Conservation (phyloP, 2,797 vertebrate species). For the Poecilia wingei region DNA sequence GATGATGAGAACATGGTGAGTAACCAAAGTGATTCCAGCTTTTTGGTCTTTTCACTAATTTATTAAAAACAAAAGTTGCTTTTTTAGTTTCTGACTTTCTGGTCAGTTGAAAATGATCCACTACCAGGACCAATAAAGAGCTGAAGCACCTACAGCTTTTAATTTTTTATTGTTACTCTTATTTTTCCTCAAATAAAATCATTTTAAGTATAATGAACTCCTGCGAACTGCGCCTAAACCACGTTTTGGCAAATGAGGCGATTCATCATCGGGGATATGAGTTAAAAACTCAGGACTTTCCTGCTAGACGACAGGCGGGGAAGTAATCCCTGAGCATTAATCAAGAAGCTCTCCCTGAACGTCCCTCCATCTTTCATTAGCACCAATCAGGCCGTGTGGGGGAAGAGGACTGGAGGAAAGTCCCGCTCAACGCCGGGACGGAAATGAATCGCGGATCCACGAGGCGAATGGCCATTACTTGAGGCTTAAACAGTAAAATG, state of each 20-base stretch:
- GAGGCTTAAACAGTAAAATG: slow-evolving; percentile 1
- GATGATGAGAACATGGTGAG: background rate
- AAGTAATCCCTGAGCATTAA: background rate
- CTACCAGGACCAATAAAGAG: background rate
- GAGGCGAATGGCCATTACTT: slow-evolving; percentile 1
- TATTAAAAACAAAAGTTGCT: background rate
- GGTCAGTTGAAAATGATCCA: background rate
- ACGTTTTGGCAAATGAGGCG: background rate
- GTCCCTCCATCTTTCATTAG: background rate
- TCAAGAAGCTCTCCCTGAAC: background rate
- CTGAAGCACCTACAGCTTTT: background rate
- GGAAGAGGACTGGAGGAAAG: background rate
- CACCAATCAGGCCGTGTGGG: background rate
- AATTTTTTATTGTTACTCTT: background rate
- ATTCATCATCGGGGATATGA: background rate
- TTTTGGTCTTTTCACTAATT: background rate
- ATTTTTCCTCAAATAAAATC: background rate
- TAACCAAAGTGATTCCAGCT: background rate
- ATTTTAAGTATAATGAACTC: background rate
- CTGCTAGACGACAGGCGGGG: background rate
- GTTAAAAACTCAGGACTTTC: background rate
- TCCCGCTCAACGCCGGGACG: background rate
- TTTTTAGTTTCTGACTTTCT: background rate
- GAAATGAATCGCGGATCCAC: background rate
- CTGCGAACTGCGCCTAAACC: background rate